Base-by-base conservation (phyloP, 1,140 invertebrate genomes). In the Phenacoccus solenopsis region DNA sequence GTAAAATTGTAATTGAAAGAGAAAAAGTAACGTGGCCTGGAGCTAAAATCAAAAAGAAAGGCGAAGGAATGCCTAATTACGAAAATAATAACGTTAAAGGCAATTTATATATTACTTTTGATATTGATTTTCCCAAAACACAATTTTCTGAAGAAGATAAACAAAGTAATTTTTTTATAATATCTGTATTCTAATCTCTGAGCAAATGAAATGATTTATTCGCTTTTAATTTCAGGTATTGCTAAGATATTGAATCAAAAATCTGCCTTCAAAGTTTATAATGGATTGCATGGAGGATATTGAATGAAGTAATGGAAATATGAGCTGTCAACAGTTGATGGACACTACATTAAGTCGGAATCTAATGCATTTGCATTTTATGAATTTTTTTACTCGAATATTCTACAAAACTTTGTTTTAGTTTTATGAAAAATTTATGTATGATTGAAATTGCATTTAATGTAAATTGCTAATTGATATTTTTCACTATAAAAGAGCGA, bases 41-140 rank as follows among this genome's bases (percentile, higher is more conserved):
- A 28, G 94, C 96, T 1, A 82, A 88, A 72, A 96, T 99, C 75
- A 84, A 93, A 4, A 99, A 98, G 85, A 94, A 97, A 82, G 90
- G 91, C 35, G 96, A 99, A 82, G 96, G 97, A 56, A 98, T 99
- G 96, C 96, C 97, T 1, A 97, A 96, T 80, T 97, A 97, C 82
- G 93, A 98, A 67, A 97, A 99, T 79, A 98, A 98, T 77, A 97
- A 98, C 82, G 82, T 94, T 3, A 88, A 90, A 80, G 98, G 98
- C 61, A 91, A 88, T 76, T 81, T 99, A 22, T 96, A 92, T 80
- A 91, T 99, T 70, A 99, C 97, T 25, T 98, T 99, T 80, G 96
- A 99, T 81, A 88, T 99, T 70, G 94, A 96, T 74, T 99, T 99
- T 79, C 98, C 98, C 16, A 97, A 97, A 78, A 87, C 87, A 74